These are phyloP conservation scores for Vulpes vulpes DNA, from an alignment of 2,113 vertebrate species.

Conservation along the genomic window DNA sequence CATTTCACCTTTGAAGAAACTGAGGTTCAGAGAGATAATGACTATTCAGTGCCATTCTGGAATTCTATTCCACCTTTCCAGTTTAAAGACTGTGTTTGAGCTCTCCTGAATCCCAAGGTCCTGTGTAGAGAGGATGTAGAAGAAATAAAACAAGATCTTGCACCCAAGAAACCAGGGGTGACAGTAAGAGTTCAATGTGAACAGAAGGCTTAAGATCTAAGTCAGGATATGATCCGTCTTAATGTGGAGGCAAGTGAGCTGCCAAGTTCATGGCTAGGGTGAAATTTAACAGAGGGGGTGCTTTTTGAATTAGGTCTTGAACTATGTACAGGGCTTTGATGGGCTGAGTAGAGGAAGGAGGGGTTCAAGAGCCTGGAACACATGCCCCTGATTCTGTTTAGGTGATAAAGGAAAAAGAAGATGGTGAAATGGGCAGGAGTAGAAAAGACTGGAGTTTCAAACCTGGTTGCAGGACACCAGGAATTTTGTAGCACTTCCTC, in stretches of 20 bases:
- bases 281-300: neutral
- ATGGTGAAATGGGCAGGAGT: too few relatives aligned
- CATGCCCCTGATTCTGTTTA: neutral
- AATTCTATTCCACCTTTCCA: neutral
- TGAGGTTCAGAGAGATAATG: neutral
- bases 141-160: neutral
- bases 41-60: neutral
- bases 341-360: neutral
- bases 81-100: neutral
- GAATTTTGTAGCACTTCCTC: neutral
- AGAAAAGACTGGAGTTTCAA: neutral
- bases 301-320: slow-evolving; percentile 1
- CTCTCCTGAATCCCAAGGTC: neutral
- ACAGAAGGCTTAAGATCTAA: neutral
- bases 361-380: neutral
- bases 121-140: neutral
- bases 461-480: neutral
- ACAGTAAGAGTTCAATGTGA: neutral
- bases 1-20: neutral
- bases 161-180: neutral
- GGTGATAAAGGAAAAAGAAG: neutral
- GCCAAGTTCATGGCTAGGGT: neutral
- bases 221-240: neutral
- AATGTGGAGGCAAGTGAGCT: neutral
- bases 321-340: neutral